Evolutionary conservation across 2,113 vertebrate species (phyloP), one percentile per base, ranked within the genome.

Genomic region (Coreoperca whiteheadi): DNA sequence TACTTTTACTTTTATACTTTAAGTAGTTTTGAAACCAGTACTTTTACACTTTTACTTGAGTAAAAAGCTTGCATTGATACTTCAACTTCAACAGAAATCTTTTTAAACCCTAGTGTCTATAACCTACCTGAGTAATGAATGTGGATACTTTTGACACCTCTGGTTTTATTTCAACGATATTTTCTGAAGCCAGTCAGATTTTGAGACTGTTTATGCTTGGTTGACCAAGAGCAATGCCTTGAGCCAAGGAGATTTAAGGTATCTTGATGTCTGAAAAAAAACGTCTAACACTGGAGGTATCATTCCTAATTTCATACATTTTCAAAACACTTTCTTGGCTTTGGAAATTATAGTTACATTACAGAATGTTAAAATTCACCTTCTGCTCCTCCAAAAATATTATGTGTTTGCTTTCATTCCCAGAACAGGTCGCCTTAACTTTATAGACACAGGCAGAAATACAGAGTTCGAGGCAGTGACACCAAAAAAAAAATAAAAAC

Each of bases 291-390:
- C 66, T 56, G 28, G 53, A 63, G 30, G 72, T 16, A 23, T 80
- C 68, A 30, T 21, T 81, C 23, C 53, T 54, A 25, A 59, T 51
- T 81, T 75, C 20, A 74, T 15, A 80, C 15, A 72, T 82, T 82
- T n/a, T 89, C 54, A 82, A 82, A 83, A 20, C 50, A 21, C 41
- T 85, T 77, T 66, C 50, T 15, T 16, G 6, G 30, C 39, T 30
- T n/a, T 48, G 65, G 30, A 50, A 48, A 53, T 53, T 25, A 81
- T 61, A 75, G 79, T 69, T 73, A 71, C 14, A 20, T 80, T 74
- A 67, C 48, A 71, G 68, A 50, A 68, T 63, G 73, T 78, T 70
- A 69, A 81, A 87, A 84, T 80, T 39, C 61, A 77, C 74, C 74
- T 64, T 74, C 67, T 74, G 60, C 77, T 83, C 25, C 43, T 67